Evolutionary conservation across 2,888 invertebrate species (phyloP), one percentile per base, ranked within the genome.

Genomic region (Falcaria lacertinaria): DNA sequence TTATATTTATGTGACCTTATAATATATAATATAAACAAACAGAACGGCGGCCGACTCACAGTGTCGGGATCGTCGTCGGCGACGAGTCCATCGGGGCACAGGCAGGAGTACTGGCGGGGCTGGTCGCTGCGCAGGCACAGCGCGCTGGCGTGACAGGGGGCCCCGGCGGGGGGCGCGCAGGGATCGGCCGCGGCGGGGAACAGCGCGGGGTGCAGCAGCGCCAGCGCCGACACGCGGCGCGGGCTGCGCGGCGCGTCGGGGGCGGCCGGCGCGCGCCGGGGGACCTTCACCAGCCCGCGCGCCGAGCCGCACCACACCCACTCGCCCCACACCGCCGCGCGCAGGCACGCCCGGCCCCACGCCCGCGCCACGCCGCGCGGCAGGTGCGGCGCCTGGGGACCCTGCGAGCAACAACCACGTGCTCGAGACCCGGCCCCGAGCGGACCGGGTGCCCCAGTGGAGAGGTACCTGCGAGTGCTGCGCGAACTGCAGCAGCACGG

Each of bases 91-190:
- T 91, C 91, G 41, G 92, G 90, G 47, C 92, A 92, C 45, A 91
- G 81, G 58, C 92, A 92, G 16, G 80, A 67, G 62, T 68, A 72
- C 43, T 64, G 71, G 54, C 72, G 62, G 58, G 86, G 79, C 45
- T 77, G 78, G 44, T 84, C 76, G 45, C 90, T 76, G 45, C 90
- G 83, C 62, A 91, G 80, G 70, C 91, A 92, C 55, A 95, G 89
- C 33, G 94, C 93, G 48, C 91, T 91, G 39, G 82, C 66, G 61
- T 91, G 90, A 74, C 95, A 95, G 37, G 68, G 60, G 8, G 48
- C 40, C 14, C 42, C 7, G 43, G 41, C 45, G n/a, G 44, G 86
- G 49, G 78, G 77, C 34, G 71, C 69, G 69, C 95, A 95, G 13
- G 92, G 92, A 76, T 93, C 92, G 39, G 74, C 11, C 6, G 15